A percentile compares a stretch with the other conserved stretches of the same genome.
These are phyloP conservation scores for Enteromius afrohamiltoni DNA, from an alignment of 2,797 vertebrate species.

Conservation along the genomic window DNA sequence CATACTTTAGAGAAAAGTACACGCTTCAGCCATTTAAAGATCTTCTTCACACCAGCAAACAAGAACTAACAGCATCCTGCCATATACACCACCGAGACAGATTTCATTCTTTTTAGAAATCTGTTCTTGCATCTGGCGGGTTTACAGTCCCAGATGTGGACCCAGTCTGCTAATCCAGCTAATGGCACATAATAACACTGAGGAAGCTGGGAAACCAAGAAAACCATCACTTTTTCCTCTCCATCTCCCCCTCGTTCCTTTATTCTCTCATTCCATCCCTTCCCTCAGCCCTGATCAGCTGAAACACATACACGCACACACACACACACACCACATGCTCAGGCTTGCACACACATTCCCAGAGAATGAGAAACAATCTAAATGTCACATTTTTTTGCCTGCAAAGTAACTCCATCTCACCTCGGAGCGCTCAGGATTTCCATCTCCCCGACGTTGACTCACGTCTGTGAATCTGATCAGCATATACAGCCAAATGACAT, in stretches of 20 bases:
- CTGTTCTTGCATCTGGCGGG: conserved; percentile 57
- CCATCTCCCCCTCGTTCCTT: conserved; percentile 16
- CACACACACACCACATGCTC: conserved; percentile 40
- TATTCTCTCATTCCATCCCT: conserved; percentile 44
- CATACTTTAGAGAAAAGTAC: not conserved
- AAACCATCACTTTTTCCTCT: conserved; percentile 52
- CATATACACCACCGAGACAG: conserved; percentile 14
- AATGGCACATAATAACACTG: conserved; percentile 64
- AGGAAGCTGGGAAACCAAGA: conserved; percentile 54
- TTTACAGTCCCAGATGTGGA: conserved; percentile 60
- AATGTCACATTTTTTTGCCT: conserved; percentile 17
- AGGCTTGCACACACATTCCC: conserved; percentile 40
- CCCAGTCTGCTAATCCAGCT: conserved; percentile 59
- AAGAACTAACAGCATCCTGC: not conserved
- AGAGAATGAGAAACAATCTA: conserved; percentile 33
- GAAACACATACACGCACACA: conserved; percentile 24
- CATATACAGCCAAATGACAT: conserved; percentile 60
- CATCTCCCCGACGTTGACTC: conserved; percentile 56
- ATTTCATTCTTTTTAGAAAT: conserved; percentile 47
- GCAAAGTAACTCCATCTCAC: conserved; percentile 48
- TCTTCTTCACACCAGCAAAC: not conserved
- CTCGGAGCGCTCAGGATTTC: conserved; percentile 54
- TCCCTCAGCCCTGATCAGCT: conserved; percentile 38
- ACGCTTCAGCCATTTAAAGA: not conserved
- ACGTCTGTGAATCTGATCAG: conserved; percentile 60